Evolutionary conservation across 2,888 invertebrate species (phyloP), one percentile per base, ranked within the genome.

Genomic region (Blastobasis adustella): DNA sequence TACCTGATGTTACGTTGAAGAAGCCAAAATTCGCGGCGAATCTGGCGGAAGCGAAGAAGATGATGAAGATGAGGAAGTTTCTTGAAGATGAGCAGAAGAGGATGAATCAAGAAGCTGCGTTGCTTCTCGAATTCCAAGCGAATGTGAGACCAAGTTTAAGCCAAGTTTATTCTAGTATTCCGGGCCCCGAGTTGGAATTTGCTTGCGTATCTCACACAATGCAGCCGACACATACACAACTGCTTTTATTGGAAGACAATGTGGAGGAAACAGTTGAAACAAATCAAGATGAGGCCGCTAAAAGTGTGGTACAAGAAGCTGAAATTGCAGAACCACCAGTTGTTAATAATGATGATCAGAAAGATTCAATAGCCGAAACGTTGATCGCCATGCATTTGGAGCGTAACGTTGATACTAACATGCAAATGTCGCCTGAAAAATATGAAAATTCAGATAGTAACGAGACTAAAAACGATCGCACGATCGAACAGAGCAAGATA

Each of bases 1-100:
- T 85, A 1, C 83, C 86, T n/a, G 86, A 88, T 47, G 76, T 89
- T 0, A 89, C 89, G 9, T 63, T 91, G 38, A 92, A 91, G 58
- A 93, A 93, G 68, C 92, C 92, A 0, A 93, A 92, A 79, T 91
- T 92, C 53, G 93, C 93, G 0, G 91, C 91, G 0, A 93, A 93
- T 71, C 86, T 93, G 45, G 88, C 90, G 60, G 93, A 93, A 79
- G 92, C 93, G 0, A 90, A 89, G 61, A 89, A 89, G 59, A 74
- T 93, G 49, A 92, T 92, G 89, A 92, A 92, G 73, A 90, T 92
- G 69, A 80, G 93, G 5, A 92, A 91, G 58, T 90, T 91, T 59
- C 73, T 93, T 55, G 91, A 91, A 40, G 91, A 91, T 63, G 85
- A 92, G 64, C 91, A 92, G 62, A 87, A 89, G 50, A 79, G 87